Conservation (phyloP, 2,113 vertebrate species). For the Tichodroma muraria region DNA sequence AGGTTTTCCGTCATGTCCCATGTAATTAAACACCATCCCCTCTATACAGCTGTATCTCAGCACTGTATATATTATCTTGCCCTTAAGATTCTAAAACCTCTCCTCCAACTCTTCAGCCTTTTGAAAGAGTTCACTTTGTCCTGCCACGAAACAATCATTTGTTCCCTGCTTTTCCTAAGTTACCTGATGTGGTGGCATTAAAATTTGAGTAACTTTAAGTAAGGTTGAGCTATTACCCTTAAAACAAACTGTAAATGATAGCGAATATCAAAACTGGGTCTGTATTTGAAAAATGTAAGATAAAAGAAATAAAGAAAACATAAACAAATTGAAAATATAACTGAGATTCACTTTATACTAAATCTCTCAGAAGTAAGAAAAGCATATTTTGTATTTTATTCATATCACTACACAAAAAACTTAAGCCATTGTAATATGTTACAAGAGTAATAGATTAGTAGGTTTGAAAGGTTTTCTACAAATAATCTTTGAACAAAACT, state of each 20-base stretch:
- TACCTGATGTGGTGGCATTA: neutral
- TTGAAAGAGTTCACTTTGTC: neutral
- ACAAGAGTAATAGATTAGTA: neutral
- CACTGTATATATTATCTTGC: neutral
- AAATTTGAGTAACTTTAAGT: neutral
- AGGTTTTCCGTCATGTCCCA: neutral
- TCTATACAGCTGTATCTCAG: neutral
- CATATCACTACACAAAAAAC: neutral
- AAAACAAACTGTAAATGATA: neutral
- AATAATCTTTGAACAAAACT: neutral
- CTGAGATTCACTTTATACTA: neutral
- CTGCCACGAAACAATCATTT: neutral
- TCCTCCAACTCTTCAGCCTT: neutral
- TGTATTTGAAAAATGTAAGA: neutral
- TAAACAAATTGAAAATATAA: neutral
- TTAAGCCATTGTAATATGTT: neutral
- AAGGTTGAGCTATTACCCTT: neutral
- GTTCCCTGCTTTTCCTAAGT: neutral
- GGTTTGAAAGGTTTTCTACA: neutral
- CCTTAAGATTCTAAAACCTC: neutral
- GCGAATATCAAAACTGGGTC: neutral
- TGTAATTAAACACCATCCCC: neutral
- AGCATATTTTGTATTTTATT: neutral
- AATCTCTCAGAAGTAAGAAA: neutral
- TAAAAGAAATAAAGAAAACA: neutral